These are phyloP conservation scores for Syngnathus typhle DNA, from an alignment of 2,113 vertebrate genomes.

Conservation along the genomic window DNA sequence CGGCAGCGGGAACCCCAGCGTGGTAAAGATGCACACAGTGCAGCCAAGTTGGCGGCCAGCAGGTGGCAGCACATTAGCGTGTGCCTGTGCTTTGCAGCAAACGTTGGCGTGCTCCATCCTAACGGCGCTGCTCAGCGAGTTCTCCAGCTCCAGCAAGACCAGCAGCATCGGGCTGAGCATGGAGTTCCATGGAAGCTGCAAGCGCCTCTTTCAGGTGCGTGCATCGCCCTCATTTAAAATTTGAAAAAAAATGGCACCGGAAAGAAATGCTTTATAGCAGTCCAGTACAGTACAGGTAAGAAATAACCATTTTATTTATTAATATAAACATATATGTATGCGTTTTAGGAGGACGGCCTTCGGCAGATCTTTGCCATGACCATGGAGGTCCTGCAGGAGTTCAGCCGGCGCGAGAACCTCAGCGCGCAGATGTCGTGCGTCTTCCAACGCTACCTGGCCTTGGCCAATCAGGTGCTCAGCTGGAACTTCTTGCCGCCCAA, in stretches of 20 bases:
- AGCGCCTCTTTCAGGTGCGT: conserved; percentile 90
- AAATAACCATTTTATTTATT: too few relatives aligned
- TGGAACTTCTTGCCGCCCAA: conserved; percentile 99
- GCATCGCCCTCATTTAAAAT: neutral
- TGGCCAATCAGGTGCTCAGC: conserved; percentile 97
- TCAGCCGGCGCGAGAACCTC: conserved; percentile 90
- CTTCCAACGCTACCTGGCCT: conserved; percentile 94
- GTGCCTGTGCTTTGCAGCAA: conserved; percentile 74
- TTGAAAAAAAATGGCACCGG: neutral
- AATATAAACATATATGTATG: too few relatives aligned
- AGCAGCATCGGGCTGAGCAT: conserved; percentile 99
- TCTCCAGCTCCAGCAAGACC: conserved; percentile 99
- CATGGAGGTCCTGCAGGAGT: conserved; percentile 96
- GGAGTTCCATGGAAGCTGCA: conserved; percentile 98
- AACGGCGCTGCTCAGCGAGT: conserved; percentile 91
- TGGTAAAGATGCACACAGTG: conserved; percentile 71
- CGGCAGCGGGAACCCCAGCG: conserved; percentile 92
- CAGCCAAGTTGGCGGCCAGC: conserved; percentile 7
- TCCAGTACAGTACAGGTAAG: too few relatives aligned
- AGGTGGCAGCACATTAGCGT: conserved; percentile 26
- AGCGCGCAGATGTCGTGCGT: conserved; percentile 96
- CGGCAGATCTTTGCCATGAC: conserved; percentile 93
- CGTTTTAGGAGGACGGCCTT: conserved; percentile 86
- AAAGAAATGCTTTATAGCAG: neutral
- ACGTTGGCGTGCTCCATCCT: conserved; percentile 98